Evolutionary conservation across 2,888 invertebrate species (phyloP), one percentile per base, ranked within the genome.

Genomic region (Psococerastis gibbosa): DNA sequence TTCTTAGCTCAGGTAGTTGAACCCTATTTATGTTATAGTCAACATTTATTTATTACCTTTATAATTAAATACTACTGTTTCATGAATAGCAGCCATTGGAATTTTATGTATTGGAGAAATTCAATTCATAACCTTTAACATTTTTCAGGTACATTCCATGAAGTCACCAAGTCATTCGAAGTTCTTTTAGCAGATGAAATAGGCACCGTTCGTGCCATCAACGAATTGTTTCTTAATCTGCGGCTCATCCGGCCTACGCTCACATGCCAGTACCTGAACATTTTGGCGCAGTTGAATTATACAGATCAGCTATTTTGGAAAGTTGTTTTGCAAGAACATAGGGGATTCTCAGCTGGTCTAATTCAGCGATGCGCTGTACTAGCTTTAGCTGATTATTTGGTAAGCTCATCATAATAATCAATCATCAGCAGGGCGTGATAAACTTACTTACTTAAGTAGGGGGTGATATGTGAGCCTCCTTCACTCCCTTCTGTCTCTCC

Each of bases 331-430:
- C 66, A 66, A 0, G 54, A 49, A 17, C 45, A 34, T 31, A 43
- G 22, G 3, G n/a, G 17, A 3, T 15, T 20, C 6, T 38, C 63
- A 8, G 63, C 61, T 4, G 75, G 78, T 54, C 65, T 79, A 22
- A 62, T 81, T 3, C 68, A 74, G 47, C 67, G 72, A 41, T 78
- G 78, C 1, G 74, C 75, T 15, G 69, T 74, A 1, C 69, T 82
- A 54, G 69, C 81, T 0, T 78, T 78, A 55, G 82, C 81, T 63
- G 83, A 85, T 59, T 80, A 78, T 61, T 73, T 83, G 62, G 78
- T 78, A 56, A 70, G 71, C 64, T 47, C 41, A 33, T 48, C 33
- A n/a, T n/a, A n/a, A n/a, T n/a, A n/a, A n/a, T n/a, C n/a, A n/a
- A n/a, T n/a, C n/a, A n/a, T n/a, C n/a, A n/a, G n/a, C n/a, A n/a